Evolutionary conservation across 37 sponge, comb jelly and placozoan species (phyloP).

Genomic region (Theonella swinhoei): DNA sequence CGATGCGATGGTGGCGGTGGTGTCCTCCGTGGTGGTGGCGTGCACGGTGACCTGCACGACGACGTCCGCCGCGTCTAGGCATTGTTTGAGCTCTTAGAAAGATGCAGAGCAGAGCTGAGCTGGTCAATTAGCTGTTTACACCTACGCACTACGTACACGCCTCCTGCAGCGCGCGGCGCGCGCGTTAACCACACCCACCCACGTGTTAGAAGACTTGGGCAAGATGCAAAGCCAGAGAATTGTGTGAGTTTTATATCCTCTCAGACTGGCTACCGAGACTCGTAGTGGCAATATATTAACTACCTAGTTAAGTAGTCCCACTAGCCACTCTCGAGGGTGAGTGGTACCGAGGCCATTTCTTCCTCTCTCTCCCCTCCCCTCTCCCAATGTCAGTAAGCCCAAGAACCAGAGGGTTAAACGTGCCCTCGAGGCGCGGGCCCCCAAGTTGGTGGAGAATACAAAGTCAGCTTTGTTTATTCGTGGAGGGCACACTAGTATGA

Average conservation of each 20-base stretch:
- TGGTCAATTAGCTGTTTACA: too few relatives aligned
- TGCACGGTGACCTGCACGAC: slow-evolving; percentile 16
- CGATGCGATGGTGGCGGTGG: slow-evolving; percentile 48
- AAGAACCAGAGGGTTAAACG: slow-evolving; percentile 87
- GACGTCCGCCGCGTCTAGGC: slow-evolving; percentile 52
- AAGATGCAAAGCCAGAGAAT: not conserved
- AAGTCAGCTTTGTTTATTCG: slow-evolving; percentile 83
- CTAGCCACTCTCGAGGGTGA: too few relatives aligned
- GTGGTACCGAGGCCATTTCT: too few relatives aligned
- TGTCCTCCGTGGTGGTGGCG: slow-evolving; percentile 14
- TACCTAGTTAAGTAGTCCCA: not conserved
- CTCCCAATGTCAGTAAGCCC: slow-evolving; percentile 58
- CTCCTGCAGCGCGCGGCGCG: too few relatives aligned
- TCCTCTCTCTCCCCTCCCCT: not conserved
- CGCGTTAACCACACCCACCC: slow-evolving; percentile 1
- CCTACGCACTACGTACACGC: too few relatives aligned
- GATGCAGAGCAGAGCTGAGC: not conserved
- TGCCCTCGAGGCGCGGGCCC: slow-evolving; percentile 66
- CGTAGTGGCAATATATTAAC: not conserved
- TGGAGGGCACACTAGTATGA: slow-evolving; percentile 84
- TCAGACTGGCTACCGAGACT: not conserved
- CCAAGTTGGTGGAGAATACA: slow-evolving; percentile 85
- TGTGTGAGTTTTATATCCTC: not conserved
- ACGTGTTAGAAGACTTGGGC: not conserved
- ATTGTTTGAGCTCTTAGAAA: not conserved